phyloP scores from a whole-genome alignment of 1,140 invertebrate genomes.

The Camponotus pennsylvanicus region DNA sequence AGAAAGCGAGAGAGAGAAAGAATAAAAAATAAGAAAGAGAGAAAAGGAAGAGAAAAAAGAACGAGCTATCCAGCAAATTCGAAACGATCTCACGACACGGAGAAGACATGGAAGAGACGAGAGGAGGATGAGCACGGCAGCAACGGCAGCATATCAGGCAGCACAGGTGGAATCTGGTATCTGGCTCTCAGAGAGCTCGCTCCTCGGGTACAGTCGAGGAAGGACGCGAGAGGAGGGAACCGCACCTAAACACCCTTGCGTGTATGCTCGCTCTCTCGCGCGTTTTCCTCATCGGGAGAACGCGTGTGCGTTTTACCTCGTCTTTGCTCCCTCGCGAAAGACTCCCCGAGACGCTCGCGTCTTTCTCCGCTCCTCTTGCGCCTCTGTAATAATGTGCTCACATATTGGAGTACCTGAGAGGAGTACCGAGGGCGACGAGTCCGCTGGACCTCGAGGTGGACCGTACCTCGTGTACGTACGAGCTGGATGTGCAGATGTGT shows the following conservation, averaged over 20 bases:
- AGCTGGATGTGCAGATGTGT: slow-evolving; percentile 56
- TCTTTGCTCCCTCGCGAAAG: slow-evolving; percentile 61
- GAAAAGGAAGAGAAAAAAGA: neutral
- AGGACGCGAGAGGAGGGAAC: slow-evolving; percentile 69
- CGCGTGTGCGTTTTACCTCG: slow-evolving; percentile 72
- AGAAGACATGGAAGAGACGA: slow-evolving; percentile 69
- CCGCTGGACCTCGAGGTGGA: slow-evolving; percentile 69
- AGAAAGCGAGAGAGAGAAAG: slow-evolving; percentile 3
- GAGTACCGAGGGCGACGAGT: slow-evolving; percentile 50
- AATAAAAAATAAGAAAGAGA: neutral
- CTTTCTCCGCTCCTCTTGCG: slow-evolving; percentile 45
- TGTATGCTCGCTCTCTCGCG: slow-evolving; percentile 72
- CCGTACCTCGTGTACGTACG: slow-evolving; percentile 52
- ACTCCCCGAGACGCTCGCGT: slow-evolving; percentile 48
- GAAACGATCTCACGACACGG: slow-evolving; percentile 72
- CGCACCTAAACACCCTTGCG: slow-evolving; percentile 84
- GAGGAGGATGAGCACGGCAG: slow-evolving; percentile 71
- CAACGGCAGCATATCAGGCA: slow-evolving; percentile 71
- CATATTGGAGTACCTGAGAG: slow-evolving; percentile 75
- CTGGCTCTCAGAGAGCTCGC: slow-evolving; percentile 64
- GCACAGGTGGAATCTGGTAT: slow-evolving; percentile 79
- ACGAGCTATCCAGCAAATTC: slow-evolving; percentile 65
- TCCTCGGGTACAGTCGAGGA: slow-evolving; percentile 43
- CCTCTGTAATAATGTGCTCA: slow-evolving; percentile 76
- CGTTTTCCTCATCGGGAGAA: slow-evolving; percentile 71